Base-by-base conservation (phyloP, 2,888 invertebrate species). In the Dolomedes plantarius region DNA sequence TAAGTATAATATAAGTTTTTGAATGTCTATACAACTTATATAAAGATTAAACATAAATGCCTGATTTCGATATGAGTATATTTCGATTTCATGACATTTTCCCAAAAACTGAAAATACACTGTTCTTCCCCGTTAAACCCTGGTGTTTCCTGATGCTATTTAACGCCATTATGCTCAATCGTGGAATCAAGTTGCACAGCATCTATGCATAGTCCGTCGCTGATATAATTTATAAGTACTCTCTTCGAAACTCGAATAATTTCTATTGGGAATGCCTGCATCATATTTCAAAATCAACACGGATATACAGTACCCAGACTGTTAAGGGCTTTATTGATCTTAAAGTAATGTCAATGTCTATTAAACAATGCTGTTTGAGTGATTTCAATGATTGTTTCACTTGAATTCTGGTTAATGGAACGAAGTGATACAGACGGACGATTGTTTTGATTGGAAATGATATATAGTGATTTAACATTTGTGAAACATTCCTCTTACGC, bases 211-310 rank as follows among this genome's bases (percentile, higher is more conserved):
- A 16, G 16, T 46, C 36, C 16, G 46, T 46, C 16, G 16, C 46
- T 16, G 46, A 13, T 46, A 46, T 46, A 46, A 46, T 9, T 46
- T 46, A 46, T 16, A 46, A 46, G 46, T 2, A 36, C 36, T 2
- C 46, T 16, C n/a, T 7, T 46, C 46, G 2, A 46, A 46, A 46
- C 46, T 46, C 46, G 36, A 36, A 36, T 9, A 46, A 46, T 46
- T 46, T 46, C 46, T 46, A 16, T 16, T 9, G 11, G 69, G 69
- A 31, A 31, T 41, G 36, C 74, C 56, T 74, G 74, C 73, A 69
- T 75, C 75, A 75, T 64, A 69, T 62, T 69, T 75, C 75, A 75
- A 75, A 82, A 82, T 82, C 75, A 82, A 75, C 75, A 75, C 46
- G 62, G 69, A 62, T 68, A 73, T 75, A 29, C 64, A n/a, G 9